Base-by-base conservation (phyloP, 2,888 invertebrate genomes). In the Notocelia uddmanniana region DNA sequence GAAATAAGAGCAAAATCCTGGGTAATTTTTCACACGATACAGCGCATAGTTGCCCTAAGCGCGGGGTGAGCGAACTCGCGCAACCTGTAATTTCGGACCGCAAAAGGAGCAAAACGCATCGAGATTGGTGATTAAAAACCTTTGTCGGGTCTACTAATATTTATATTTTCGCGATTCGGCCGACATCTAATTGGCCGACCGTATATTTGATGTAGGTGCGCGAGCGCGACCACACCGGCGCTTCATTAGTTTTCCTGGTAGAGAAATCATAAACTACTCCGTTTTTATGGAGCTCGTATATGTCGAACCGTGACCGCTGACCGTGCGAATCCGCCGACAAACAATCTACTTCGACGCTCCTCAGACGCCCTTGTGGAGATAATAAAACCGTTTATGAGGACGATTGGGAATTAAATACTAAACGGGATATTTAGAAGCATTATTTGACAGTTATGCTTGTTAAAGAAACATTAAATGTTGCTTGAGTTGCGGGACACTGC, bases 131-230 rank as follows among this genome's bases (percentile, higher is more conserved):
- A 93, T 93, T 93, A 93, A 92, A 92, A 93, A 91, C 92, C 92
- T 93, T 93, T 93, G 93, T 93, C 93, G 93, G 93, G 91, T 93
- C 93, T 93, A 93, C 93, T 93, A 93, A 93, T 93, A 93, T 93
- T 93, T 93, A 93, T 93, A 93, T 93, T 92, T 92, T 92, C 89
- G 91, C 92, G 88, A 90, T 89, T 88, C 89, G 92, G 81, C 88
- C 92, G 91, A 92, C 91, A 92, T 93, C 91, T 93, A 93, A 93
- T 93, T 92, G 93, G 92, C 80, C 81, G 87, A 84, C 86, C 87
- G 85, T 87, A 88, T 87, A 83, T 89, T 79, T 90, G 88, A 89
- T 87, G 83, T 86, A 87, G 89, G 83, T 78, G 80, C 86, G 87
- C 87, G 86, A 62, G 74, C 75, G 83, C 85, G 90, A 89, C 90